These are phyloP conservation scores for Eufriesea mexicana DNA, from an alignment of 1,140 invertebrate species.

Conservation along the genomic window DNA sequence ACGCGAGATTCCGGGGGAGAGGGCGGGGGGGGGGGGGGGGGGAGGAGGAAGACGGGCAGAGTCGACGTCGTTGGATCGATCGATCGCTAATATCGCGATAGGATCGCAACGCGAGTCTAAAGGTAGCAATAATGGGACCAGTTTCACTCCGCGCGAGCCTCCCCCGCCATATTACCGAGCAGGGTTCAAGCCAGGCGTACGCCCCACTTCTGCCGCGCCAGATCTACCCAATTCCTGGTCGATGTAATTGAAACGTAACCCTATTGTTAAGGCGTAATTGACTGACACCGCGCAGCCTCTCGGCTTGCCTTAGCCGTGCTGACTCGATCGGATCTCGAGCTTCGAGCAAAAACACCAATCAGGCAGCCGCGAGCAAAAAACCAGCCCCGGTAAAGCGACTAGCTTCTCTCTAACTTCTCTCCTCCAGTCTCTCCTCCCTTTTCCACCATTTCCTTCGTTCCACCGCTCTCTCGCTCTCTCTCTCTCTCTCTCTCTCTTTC, in stretches of 20 bases:
- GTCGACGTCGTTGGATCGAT: too few species aligned
- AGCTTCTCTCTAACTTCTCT: conserved; percentile 45
- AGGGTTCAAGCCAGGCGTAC: conserved; percentile 1
- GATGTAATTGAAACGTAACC: conserved; percentile 81
- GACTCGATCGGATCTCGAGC: conserved; percentile 65
- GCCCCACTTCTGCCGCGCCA: background rate
- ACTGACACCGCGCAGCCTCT: conserved; percentile 74
- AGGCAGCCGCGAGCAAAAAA: conserved; percentile 69
- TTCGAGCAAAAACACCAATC: conserved; percentile 73
- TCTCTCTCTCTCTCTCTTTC: too few species aligned
- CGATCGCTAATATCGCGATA: background rate
- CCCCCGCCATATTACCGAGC: background rate
- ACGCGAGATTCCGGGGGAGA: too few species aligned
- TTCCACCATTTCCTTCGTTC: background rate
- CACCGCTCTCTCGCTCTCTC: too few species aligned
- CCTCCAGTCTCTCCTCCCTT: background rate
- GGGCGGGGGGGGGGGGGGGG: too few species aligned
- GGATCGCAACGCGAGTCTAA: background rate
- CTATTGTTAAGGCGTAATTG: conserved; percentile 80
- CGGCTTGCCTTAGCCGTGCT: conserved; percentile 46
- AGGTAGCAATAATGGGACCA: background rate
- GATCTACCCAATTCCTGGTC: conserved; percentile 57
- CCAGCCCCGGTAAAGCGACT: conserved; percentile 55
- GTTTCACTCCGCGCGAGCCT: background rate
- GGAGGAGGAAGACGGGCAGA: too few species aligned